Conservation (phyloP, 1,140 invertebrate genomes). For the Drosophila persimilis region DNA sequence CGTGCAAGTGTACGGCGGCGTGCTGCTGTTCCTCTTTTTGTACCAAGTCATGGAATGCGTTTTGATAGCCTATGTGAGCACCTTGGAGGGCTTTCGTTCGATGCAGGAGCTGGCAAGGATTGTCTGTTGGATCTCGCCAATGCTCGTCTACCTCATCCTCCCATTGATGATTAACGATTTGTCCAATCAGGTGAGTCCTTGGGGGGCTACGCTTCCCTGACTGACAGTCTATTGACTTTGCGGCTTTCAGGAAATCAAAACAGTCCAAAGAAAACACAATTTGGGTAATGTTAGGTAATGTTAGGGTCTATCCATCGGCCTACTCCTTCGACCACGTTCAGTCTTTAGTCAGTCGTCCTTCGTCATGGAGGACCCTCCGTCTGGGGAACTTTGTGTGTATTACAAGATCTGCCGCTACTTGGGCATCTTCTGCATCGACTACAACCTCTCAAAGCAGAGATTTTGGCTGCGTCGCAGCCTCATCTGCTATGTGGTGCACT, state of each 20-base stretch:
- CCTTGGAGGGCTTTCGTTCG: constrained; percentile 14
- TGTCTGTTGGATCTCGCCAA: constrained; percentile 37
- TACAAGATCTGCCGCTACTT: constrained; percentile 63
- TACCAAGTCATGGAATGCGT: constrained; percentile 34
- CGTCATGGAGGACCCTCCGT: constrained; percentile 34
- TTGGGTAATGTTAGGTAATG: constrained; percentile 10
- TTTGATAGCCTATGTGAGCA: constrained; percentile 34
- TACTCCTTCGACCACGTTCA: neutral
- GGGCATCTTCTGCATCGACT: constrained; percentile 68
- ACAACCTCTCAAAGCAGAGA: constrained; percentile 25
- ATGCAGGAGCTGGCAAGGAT: neutral
- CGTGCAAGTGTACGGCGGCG: constrained; percentile 39
- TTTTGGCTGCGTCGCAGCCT: constrained; percentile 51
- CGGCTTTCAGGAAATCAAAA: constrained; percentile 1
- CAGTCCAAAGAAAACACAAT: constrained; percentile 21
- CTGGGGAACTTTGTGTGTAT: constrained; percentile 42
- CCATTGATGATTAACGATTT: constrained; percentile 45
- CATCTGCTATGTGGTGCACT: constrained; percentile 57
- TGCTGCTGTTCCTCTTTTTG: constrained; percentile 41
- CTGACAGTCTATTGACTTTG: too few relatives aligned
- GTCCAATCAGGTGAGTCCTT: constrained; percentile 50
- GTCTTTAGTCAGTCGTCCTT: constrained; percentile 1
- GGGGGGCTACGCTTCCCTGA: constrained; percentile 11
- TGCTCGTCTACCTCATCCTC: constrained; percentile 42
- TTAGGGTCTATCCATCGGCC: neutral